Conservation (phyloP, 2,888 invertebrate genomes). For the Drosophila quinaria region DNA sequence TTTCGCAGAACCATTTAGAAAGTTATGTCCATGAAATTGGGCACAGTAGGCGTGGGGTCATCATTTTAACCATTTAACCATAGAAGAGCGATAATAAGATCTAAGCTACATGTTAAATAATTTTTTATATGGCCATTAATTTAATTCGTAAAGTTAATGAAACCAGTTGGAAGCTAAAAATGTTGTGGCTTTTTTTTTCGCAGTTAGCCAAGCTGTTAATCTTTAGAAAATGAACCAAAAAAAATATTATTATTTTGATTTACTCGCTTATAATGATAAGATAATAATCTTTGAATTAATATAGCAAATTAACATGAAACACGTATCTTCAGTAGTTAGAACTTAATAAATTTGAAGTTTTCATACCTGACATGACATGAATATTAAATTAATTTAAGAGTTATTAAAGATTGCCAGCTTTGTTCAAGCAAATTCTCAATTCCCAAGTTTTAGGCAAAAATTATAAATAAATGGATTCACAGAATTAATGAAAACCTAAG, state of each 20-base stretch:
- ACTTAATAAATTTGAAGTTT: too few species aligned
- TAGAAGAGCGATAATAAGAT: constrained; percentile 36
- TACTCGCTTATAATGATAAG: background rate
- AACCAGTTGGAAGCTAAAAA: constrained; percentile 13
- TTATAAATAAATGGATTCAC: background rate
- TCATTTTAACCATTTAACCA: background rate
- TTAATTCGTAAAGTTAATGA: constrained; percentile 6
- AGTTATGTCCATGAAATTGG: constrained; percentile 40
- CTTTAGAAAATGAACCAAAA: background rate
- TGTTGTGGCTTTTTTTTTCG: background rate
- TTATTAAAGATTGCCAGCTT: background rate
- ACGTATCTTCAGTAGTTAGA: background rate
- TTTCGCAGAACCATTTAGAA: constrained; percentile 40
- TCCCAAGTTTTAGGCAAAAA: background rate
- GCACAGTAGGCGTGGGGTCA: constrained; percentile 35
- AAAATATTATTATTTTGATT: background rate
- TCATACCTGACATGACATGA: too few species aligned
- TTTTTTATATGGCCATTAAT: constrained; percentile 29
- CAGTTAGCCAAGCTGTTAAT: background rate
- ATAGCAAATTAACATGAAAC: background rate
- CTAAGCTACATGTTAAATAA: constrained; percentile 15
- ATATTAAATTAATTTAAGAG: background rate
- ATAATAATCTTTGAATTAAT: background rate
- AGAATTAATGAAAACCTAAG: constrained; percentile 1
- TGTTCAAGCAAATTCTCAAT: background rate